Base-by-base conservation (phyloP, 2,888 invertebrate genomes). In the Seira musarum region DNA sequence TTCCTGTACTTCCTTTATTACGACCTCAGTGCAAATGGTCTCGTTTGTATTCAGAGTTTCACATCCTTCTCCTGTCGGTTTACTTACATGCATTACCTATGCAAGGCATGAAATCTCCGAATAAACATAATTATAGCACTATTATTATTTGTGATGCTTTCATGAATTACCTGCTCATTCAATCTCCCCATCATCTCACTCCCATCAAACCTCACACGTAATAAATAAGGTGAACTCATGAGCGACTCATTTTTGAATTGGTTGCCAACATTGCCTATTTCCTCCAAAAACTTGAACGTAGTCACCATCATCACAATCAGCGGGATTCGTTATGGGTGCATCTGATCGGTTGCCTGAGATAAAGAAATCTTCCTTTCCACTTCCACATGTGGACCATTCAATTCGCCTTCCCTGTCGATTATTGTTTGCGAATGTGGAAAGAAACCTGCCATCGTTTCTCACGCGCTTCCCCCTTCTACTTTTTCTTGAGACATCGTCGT, bases 281-380 rank as follows among this genome's bases (percentile, higher is more conserved):
- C 70, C 80, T 17, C 80, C 80, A 35, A 73, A 80, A 8, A 71
- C 25, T 67, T 80, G 80, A 8, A 80, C 35, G n/a, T 67, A 75
- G 63, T 80, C 80, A 1, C 64, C 65, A 2, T 1, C 15, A n/a
- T 30, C 30, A 17, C 66, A 57, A 3, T 60, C 19, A 1, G 5
- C n/a, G 15, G 64, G 63, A 19, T 64, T 15, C 6, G 64, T 10
- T 10, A 64, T 17, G 10, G 35, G 65, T 21, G 63, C 21, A 57
- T 46, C 61, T 8, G 19, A 25, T 49, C 22, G 17, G 17, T 40
- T 74, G 17, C 75, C 80, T 35, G 80, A 75, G 40, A 80, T 66
- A 30, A 71, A 35, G 21, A 80, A 80, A 19, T 67, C 22, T 8
- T 57, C 19, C 30, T 17, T 6, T 2, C 40, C 63, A 30, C 2